These are phyloP conservation scores for Sceliomorpha sp. DNA, from an alignment of 2,888 invertebrate species.

Conservation along the genomic window DNA sequence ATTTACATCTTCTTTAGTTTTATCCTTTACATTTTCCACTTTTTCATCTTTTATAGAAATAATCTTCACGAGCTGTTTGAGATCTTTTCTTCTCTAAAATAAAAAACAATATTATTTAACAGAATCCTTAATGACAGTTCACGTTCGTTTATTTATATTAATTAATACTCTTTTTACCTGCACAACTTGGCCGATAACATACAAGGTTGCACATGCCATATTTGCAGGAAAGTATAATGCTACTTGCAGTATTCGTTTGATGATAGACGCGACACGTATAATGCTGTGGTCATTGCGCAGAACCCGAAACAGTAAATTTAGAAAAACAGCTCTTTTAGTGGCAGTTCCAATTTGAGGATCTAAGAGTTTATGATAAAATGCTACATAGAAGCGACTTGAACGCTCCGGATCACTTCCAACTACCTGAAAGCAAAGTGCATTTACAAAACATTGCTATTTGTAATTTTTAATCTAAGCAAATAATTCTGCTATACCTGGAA, in stretches of 20 bases:
- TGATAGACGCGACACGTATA: constrained; percentile 88
- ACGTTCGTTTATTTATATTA: too few relatives aligned
- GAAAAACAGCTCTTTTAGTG: constrained; percentile 88
- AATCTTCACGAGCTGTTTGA: too few relatives aligned
- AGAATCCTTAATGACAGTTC: background rate
- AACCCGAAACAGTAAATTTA: constrained; percentile 93
- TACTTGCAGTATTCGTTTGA: constrained; percentile 90
- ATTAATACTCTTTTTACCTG: too few relatives aligned
- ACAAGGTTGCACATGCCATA: constrained; percentile 91
- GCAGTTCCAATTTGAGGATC: constrained; percentile 87
- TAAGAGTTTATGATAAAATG: constrained; percentile 92
- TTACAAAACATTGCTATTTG: constrained; percentile 4
- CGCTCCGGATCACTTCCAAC: constrained; percentile 67
- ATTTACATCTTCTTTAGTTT: constrained; percentile 35
- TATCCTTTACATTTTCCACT: background rate
- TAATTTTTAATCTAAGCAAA: background rate
- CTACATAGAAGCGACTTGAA: constrained; percentile 88
- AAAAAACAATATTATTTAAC: background rate
- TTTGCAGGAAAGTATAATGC: constrained; percentile 87
- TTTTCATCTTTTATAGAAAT: too few relatives aligned
- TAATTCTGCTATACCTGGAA: constrained; percentile 79
- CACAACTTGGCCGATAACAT: constrained; percentile 86
- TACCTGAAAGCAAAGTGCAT: constrained; percentile 60
- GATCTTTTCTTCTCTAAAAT: constrained; percentile 39
- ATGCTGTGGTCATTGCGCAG: constrained; percentile 86